Evolutionary conservation across 2,113 vertebrate genomes (phyloP).

Genomic region (cat (Felis catus)): F.catus_Fca126_mat1.0 CM031411.1:34165001-34165500

Average conservation of each 20-base stretch:
- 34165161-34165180: background rate
- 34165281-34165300: background rate
- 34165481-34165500: background rate
- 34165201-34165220: background rate
- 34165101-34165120: background rate
- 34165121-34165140: background rate
- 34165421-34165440: background rate
- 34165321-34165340: background rate
- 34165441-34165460: background rate
- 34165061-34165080: background rate
- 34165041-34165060: background rate
- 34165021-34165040: background rate
- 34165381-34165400: background rate
- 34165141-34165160: background rate
- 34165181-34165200: background rate
- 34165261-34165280: background rate
- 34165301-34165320: background rate
- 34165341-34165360: background rate
- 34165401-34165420: background rate
- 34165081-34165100: background rate
- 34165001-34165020: background rate
- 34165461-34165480: background rate
- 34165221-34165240: background rate
- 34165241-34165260: constrained; percentile 34
- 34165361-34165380: background rate